Evolutionary conservation across 2,888 invertebrate species (phyloP), one percentile per base, ranked within the genome.

Genomic region (Drosophila meridionalis): DNA sequence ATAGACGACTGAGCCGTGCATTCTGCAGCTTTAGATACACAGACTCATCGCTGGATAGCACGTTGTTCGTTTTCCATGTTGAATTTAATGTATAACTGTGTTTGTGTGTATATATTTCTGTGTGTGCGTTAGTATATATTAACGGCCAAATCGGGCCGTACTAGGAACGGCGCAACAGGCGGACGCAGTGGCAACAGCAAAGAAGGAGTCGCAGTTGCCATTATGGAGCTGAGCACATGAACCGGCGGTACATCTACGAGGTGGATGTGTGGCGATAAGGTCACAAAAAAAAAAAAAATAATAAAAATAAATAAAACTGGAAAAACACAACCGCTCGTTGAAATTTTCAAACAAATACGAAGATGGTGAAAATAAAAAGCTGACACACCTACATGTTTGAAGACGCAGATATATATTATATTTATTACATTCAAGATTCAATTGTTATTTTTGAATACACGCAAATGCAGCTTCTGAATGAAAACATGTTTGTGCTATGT

Each of bases 1-100:
- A 91, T 89, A 91, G 87, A 91, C 91, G 92, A 93, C 93, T 93
- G 92, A 93, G 83, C 78, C 84, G 80, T 83, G 84, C 79, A 86
- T 79, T 73, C 79, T 91, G 82, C 81, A 86, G 75, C 79, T 75
- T 83, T 87, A 80, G 82, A 90, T 79, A 78, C 82, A 80, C 86
- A 86, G 78, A 84, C 80, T 90, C 91, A 73, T 78, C 71, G 77
- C 79, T 58, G 68, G 73, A 66, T 55, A 30, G 61, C 64, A 68
- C 58, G 64, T 50, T 62, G 62, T 53, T 69, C 68, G 68, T 61
- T 66, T 71, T 30, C 70, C 66, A 66, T 77, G 76, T 73, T 80
- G 67, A 76, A 72, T 76, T 80, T 56, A 56, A 65, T 62, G 65
- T 58, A 55, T 53, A 36, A 52, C 47, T 36, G 34, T 48, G 30